Conservation (phyloP, 2,888 invertebrate genomes). For the Tanaodytes sp. region DNA sequence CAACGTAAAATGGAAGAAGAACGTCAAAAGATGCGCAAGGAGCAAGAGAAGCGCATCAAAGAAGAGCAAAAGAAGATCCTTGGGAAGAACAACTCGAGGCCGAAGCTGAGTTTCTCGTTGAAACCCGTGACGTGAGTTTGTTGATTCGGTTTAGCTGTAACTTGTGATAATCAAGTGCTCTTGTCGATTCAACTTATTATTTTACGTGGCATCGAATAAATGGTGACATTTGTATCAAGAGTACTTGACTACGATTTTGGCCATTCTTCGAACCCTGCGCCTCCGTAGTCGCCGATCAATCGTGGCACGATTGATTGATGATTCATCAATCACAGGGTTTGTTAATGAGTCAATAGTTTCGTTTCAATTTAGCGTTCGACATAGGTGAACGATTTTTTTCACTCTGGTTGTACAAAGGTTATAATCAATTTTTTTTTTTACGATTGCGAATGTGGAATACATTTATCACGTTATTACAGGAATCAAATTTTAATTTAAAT, state of each 20-base stretch:
- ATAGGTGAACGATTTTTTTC: too few species aligned
- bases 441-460: conserved; percentile 8
- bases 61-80: conserved; percentile 97
- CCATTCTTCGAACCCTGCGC: background rate
- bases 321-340: too few species aligned
- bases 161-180: conserved; percentile 66
- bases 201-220: conserved; percentile 47
- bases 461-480: background rate
- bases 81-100: conserved; percentile 97
- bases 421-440: conserved; percentile 21
- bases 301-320: too few species aligned
- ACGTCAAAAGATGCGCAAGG: conserved; percentile 91
- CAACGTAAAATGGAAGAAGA: conserved; percentile 97
- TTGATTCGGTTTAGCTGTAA: conserved; percentile 62
- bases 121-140: conserved; percentile 83
- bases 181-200: conserved; percentile 57
- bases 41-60: conserved; percentile 92
- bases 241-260: conserved; percentile 29
- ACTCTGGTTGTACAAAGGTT: conserved; percentile 28
- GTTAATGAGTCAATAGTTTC: too few species aligned
- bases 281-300: too few species aligned
- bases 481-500: conserved; percentile 33
- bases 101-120: conserved; percentile 92
- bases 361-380: too few species aligned
- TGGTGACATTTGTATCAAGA: conserved; percentile 35